These are phyloP conservation scores for Pterostichus madidus DNA, from an alignment of 2,888 invertebrate species.

Conservation along the genomic window DNA sequence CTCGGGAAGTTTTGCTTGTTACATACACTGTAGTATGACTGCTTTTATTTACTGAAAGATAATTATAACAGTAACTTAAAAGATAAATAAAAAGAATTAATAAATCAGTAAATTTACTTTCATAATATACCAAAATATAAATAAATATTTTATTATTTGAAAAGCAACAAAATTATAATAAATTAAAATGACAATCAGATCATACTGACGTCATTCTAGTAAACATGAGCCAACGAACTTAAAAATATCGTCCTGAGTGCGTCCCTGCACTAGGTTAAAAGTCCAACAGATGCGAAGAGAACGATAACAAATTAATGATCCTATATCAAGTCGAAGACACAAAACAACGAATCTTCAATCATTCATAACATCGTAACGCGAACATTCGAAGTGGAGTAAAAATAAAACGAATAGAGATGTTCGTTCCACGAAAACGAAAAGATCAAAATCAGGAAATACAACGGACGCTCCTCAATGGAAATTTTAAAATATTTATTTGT, in stretches of 20 bases:
- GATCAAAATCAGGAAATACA: slow-evolving; percentile 15
- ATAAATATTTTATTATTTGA: too few relatives aligned
- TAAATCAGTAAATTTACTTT: too few relatives aligned
- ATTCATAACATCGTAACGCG: background rate
- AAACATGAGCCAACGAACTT: background rate
- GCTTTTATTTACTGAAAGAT: too few relatives aligned
- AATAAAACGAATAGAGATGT: slow-evolving; percentile 6
- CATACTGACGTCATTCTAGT: too few relatives aligned
- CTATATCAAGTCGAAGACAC: slow-evolving; percentile 14
- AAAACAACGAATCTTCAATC: slow-evolving; percentile 21
- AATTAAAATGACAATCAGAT: too few relatives aligned
- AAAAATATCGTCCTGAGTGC: background rate
- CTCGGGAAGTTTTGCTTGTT: too few relatives aligned
- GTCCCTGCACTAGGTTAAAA: slow-evolving; percentile 22
- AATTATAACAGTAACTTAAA: too few relatives aligned
- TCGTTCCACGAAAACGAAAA: background rate
- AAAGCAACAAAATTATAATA: too few relatives aligned
- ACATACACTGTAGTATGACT: too few relatives aligned
- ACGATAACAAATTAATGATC: slow-evolving; percentile 43
- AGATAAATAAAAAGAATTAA: too few relatives aligned
- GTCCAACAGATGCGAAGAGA: slow-evolving; percentile 29
- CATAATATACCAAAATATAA: too few relatives aligned
- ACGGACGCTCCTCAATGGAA: background rate
- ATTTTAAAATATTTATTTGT: slow-evolving; percentile 50
- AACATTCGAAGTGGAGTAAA: background rate